Evolutionary conservation across 2,797 vertebrate genomes (phyloP), one percentile per base, ranked within the genome.

Genomic region (Oreochromis grahami): DNA sequence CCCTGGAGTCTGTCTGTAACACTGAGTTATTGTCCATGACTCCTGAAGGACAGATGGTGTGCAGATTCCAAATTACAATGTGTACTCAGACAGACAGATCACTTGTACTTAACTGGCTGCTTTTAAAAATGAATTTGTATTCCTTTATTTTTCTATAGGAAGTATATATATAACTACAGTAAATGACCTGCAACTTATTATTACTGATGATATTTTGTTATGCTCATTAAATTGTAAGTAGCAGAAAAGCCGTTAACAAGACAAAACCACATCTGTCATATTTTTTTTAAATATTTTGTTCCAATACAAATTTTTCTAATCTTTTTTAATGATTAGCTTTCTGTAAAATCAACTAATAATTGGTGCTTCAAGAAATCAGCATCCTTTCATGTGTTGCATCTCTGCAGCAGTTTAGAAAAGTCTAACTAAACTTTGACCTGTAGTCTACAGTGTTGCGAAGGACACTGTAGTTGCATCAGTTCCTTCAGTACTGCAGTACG

Each of bases 21-120:
- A 21, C 82, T 52, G 84, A 85, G 78, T 89, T 87, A 87, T 85
- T 86, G 87, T 92, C 77, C 78, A 72, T 41, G 82, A 84, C 90
- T 84, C 43, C 85, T 91, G 88, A 86, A 90, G 89, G 88, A 53
- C 86, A 87, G 85, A 78, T 78, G 68, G 45, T 19, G 65, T 2
- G 38, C 78, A 24, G 36, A 78, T 43, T 79, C 15, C 70, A 76
- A 87, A 83, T 89, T 10, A 43, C 38, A 83, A 53, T 70, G 50
- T 45, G 43, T 51, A 4, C 76, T 85, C 77, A 24, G 34, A 78
- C 14, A 53, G 38, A 74, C 6, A 50, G 41, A 85, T 84, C 78
- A 53, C 76, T n/a, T 4, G n/a, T 52, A 12, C 53, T 51, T 14
- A 24, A 9, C 52, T 68, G 63, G 38, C 38, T 29, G 34, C 60